Evolutionary conservation across 2,888 invertebrate species (phyloP), one percentile per base, ranked within the genome.

Genomic region (Orchesella flavescens): DNA sequence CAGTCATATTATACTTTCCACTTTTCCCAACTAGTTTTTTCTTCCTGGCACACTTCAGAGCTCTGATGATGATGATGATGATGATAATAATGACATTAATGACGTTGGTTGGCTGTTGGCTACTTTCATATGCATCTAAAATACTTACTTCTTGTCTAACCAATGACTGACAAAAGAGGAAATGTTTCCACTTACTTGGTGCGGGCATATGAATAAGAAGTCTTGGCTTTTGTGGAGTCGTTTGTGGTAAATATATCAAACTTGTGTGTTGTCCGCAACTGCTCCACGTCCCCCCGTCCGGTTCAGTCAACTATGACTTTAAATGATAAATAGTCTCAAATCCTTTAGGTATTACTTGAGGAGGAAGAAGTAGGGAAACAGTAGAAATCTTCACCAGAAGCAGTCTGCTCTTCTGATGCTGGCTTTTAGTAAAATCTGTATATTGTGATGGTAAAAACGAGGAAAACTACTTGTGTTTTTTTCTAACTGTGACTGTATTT

Each of bases 341-440:
- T 79, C 79, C 79, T 73, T 72, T 79, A 79, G 72, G 79, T 65
- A 79, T 79, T 79, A 79, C 72, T 72, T 65, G 79, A 79, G 79
- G 55, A 46, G 66, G 79, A 72, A 65, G 79, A n/a, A 55, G n/a
- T n/a, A n/a, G 34, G 24, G n/a, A 34, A 55, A 21, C 43, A 21
- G 23, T 63, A 61, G 13, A 21, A 76, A 61, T 78, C 71, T 63
- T 19, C 23, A 71, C n/a, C n/a, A n/a, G n/a, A n/a, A n/a, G 63
- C 71, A 46, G 57, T 34, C 34, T 34, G 53, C 15, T 34, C 34
- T 34, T 34, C 15, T 68, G 24, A 57, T 61, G 65, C n/a, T 69
- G 59, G 59, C 44, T 21, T 55, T 69, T 69, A 69, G 59, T 59
- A 23, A 34, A 24, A 76, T 68, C 34, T 24, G 19, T 24, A 12